Base-by-base conservation (phyloP, 2,797 vertebrate species). In the Coranthus polyacanthus region DNA sequence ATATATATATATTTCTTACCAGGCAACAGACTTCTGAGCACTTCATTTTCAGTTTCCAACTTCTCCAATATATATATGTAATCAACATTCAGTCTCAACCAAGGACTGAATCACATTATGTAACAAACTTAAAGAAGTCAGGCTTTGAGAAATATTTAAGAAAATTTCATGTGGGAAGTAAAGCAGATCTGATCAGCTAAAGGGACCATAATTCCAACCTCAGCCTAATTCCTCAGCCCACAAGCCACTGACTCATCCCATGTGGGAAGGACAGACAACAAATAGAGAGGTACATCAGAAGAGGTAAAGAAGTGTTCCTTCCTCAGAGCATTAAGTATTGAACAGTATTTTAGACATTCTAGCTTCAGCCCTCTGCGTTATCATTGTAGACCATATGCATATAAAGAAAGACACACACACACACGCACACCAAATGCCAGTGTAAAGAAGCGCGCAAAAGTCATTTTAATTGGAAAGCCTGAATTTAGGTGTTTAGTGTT, bases 191-290 rank as follows among this genome's bases (percentile, higher is more conserved):
- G 65, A 88, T 83, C 59, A 67, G 69, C 51, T 72, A 50, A 79
- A 82, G 66, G 53, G 53, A 88, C 77, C 42, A 75, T 69, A 63
- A 80, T 85, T 84, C 42, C 21, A n/a, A n/a, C 4, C 26, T 11
- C 38, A 52, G 54, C 43, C 63, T 56, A 22, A 71, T 75, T 45
- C 70, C 58, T 15, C 53, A 60, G 59, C 71, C 79, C 67, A 81
- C 78, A 39, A 67, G 55, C 74, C 46, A 67, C 78, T 82, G 82
- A 85, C 47, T 89, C 85, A 85, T 67, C 32, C 16, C 61, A 68
- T 36, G 71, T 81, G 76, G 78, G 78, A 61, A 54, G 78, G 59
- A 75, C 71, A 59, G 20, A 64, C 55, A 75, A 26, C 32, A 70
- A 54, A 85, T 67, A 54, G 57, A 49, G 45, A 61, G 56, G 65